Conservation (phyloP, 2,113 vertebrate genomes). For the Platysternon megacephalum region DNA sequence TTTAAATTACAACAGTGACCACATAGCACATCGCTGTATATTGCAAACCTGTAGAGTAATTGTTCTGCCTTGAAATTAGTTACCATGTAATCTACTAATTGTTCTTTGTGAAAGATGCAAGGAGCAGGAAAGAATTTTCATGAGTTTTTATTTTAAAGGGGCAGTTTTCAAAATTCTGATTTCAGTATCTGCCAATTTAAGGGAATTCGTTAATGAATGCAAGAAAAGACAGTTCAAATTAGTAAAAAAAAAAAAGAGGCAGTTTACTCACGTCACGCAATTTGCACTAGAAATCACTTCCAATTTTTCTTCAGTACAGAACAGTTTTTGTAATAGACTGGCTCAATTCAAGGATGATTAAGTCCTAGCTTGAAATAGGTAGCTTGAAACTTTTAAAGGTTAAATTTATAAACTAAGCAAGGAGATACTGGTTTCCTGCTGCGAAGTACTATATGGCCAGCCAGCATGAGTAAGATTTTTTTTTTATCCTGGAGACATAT, state of each 20-base stretch:
- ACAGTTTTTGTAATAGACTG: background rate
- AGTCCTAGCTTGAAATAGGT: background rate
- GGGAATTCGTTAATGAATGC: background rate
- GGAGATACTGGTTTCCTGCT: conserved; percentile 10
- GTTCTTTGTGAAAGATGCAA: background rate
- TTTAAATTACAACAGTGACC: background rate
- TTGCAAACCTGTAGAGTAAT: conserved; percentile 19
- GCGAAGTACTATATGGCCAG: background rate
- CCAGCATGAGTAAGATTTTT: conserved; percentile 24
- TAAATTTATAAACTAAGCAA: background rate
- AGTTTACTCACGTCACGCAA: accelerated
- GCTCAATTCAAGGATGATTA: background rate
- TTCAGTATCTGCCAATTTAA: background rate
- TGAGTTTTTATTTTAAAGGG: background rate
- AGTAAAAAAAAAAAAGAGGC: background rate
- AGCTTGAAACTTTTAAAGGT: background rate
- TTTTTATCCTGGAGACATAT: conserved; percentile 11
- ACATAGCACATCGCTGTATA: background rate
- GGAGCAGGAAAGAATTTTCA: background rate
- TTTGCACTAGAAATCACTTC: accelerated
- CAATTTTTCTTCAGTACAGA: background rate
- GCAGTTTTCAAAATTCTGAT: background rate
- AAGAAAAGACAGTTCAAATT: background rate
- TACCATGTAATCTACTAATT: background rate
- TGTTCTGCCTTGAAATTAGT: background rate